Percentiles rank a stretch among this genome's conserved stretches.
phyloP scores from a whole-genome alignment of 2,888 invertebrate species.

The Ochropleura leucogaster region DNA sequence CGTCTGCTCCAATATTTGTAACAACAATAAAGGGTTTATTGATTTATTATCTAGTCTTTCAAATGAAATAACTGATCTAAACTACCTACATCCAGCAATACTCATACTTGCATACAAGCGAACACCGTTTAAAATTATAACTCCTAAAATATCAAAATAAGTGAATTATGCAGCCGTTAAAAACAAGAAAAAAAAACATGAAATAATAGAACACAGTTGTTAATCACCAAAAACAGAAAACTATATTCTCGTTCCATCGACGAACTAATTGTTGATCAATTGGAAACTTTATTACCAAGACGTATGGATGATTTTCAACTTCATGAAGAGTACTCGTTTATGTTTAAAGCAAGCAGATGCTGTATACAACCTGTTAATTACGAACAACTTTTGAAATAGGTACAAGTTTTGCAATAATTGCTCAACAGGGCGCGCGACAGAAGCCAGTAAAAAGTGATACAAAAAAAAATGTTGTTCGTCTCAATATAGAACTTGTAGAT shows the following conservation, averaged over 20 bases:
- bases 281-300: constrained; percentile 43
- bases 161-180: constrained; percentile 65
- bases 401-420: constrained; percentile 85
- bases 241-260: constrained; percentile 33
- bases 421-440: constrained; percentile 80
- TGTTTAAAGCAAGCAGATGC: constrained; percentile 77
- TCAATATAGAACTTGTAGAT: constrained; percentile 78
- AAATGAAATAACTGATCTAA: neutral
- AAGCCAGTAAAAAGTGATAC: constrained; percentile 74
- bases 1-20: neutral
- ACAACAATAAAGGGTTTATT: neutral
- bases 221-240: constrained; percentile 78
- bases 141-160: constrained; percentile 31
- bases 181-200: constrained; percentile 61
- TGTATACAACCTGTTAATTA: constrained; percentile 83
- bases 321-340: constrained; percentile 36
- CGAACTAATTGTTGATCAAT: constrained; percentile 28
- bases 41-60: neutral
- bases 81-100: neutral
- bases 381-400: constrained; percentile 78
- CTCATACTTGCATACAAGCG: constrained; percentile 17
- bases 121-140: neutral
- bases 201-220: constrained; percentile 76
- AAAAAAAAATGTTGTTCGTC: constrained; percentile 72
- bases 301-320: constrained; percentile 34